A percentile compares a stretch with the other conserved stretches of the same genome.
Evolutionary conservation across 2,113 vertebrate genomes (phyloP).

Genomic region (Anhinga anhinga): DNA sequence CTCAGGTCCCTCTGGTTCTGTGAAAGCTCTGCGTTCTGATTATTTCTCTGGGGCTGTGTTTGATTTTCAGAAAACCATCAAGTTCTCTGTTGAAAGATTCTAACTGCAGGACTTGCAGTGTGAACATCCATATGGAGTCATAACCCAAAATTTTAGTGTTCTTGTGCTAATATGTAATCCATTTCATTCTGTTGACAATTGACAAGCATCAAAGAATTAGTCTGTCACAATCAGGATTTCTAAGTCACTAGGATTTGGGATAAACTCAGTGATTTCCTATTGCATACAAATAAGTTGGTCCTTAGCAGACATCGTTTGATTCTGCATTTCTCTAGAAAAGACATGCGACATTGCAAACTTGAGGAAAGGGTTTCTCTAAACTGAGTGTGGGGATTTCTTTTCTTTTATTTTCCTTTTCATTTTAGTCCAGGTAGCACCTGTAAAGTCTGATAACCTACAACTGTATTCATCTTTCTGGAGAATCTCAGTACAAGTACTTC

Average conservation of each 20-base stretch:
- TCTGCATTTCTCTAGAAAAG: neutral
- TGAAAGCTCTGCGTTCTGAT: neutral
- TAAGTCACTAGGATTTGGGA: neutral
- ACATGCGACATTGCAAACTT: neutral
- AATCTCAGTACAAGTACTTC: neutral
- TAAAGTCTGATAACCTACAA: neutral
- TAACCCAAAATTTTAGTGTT: neutral
- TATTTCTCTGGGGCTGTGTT: neutral
- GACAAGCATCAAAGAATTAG: neutral
- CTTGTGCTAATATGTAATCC: neutral
- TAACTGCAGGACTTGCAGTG: neutral
- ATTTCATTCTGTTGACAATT: neutral
- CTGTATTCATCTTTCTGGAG: neutral
- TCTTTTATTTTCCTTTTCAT: neutral
- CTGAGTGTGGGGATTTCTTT: rapidly evolving
- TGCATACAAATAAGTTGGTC: neutral
- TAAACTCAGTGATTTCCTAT: neutral
- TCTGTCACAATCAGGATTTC: neutral
- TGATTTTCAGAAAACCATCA: neutral
- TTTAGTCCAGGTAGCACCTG: neutral
- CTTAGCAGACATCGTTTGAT: neutral
- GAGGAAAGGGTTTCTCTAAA: neutral
- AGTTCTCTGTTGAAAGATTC: neutral
- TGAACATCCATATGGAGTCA: neutral
- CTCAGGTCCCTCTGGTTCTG: neutral